phyloP scores from a whole-genome alignment of 2,888 invertebrate genomes.

The Drosophila cognata region DNA sequence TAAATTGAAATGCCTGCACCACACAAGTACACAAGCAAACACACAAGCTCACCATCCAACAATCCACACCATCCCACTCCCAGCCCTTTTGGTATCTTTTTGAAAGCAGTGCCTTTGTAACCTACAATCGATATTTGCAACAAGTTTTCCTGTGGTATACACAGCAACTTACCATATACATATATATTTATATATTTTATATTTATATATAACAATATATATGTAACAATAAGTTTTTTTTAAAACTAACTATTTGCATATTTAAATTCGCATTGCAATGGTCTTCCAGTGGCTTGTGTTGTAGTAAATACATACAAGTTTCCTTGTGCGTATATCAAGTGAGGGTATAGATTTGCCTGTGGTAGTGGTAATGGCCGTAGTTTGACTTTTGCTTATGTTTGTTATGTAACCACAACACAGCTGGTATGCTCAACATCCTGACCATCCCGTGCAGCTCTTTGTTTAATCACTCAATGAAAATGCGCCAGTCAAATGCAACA shows the following conservation, averaged over 20 bases:
- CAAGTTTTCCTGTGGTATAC: conserved; percentile 70
- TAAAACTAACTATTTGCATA: not conserved
- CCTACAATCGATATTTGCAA: conserved; percentile 81
- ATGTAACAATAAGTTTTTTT: not conserved
- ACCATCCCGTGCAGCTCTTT: not conserved
- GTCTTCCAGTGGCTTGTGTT: not conserved
- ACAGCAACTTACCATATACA: conserved; percentile 25
- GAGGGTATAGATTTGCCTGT: not conserved
- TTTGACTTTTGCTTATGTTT: conserved; percentile 8
- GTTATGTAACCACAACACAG: conserved; percentile 45
- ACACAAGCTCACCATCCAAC: not conserved
- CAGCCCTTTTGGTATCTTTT: not conserved
- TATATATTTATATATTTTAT: not conserved
- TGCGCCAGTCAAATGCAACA: conserved; percentile 56
- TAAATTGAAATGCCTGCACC: conserved; percentile 47
- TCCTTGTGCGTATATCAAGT: not conserved
- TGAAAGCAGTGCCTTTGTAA: conserved; percentile 22
- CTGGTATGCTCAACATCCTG: conserved; percentile 23
- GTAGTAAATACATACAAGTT: not conserved
- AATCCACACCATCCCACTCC: too few relatives aligned
- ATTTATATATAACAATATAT: not conserved
- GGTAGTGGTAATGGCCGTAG: conserved; percentile 16
- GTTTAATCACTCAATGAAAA: conserved; percentile 25
- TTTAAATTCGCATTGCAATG: not conserved
- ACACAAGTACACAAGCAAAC: not conserved